These are phyloP conservation scores for Phthorimaea operculella DNA, from an alignment of 1,140 invertebrate species.

Conservation along the genomic window DNA sequence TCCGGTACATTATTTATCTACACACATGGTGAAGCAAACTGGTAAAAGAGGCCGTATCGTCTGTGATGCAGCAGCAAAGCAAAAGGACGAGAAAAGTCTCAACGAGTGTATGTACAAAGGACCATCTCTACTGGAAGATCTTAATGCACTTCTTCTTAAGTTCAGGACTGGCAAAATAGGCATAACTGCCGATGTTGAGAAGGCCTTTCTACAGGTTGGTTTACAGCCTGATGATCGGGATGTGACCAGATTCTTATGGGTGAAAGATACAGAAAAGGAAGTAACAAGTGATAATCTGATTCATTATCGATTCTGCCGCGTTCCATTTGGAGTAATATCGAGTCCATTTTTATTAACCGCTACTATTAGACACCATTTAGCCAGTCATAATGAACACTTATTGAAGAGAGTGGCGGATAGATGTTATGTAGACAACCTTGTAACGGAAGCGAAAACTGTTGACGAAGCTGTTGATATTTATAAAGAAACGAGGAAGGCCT, in stretches of 20 bases:
- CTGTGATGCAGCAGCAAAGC: conserved; percentile 6
- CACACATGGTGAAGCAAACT: conserved; percentile 6
- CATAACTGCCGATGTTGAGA: conserved; percentile 8
- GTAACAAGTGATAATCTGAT: conserved; percentile 2
- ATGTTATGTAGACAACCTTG: conserved; percentile 11
- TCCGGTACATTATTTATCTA: conserved; percentile 4
- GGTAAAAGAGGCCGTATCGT: conserved; percentile 6
- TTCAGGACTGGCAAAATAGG: conserved; percentile 8
- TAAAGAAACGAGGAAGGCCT: background rate
- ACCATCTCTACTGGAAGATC: conserved; percentile 10
- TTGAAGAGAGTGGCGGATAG: conserved; percentile 6
- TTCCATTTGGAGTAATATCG: conserved; percentile 11
- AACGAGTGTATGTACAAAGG: conserved; percentile 11
- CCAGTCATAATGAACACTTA: background rate
- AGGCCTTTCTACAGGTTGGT: conserved; percentile 12
- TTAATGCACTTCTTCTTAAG: conserved; percentile 8
- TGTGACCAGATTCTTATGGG: conserved; percentile 14
- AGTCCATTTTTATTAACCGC: conserved; percentile 10
- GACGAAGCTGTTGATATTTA: conserved; percentile 6
- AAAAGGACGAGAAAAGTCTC: conserved; percentile 1
- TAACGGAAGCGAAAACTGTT: background rate
- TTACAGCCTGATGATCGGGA: conserved; percentile 11
- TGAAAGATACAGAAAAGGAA: conserved; percentile 8
- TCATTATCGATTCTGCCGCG: conserved; percentile 5
- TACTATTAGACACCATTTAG: conserved; percentile 7